phyloP scores from a whole-genome alignment of 1,140 invertebrate genomes.

The Mizuhopecten yessoensis region DNA sequence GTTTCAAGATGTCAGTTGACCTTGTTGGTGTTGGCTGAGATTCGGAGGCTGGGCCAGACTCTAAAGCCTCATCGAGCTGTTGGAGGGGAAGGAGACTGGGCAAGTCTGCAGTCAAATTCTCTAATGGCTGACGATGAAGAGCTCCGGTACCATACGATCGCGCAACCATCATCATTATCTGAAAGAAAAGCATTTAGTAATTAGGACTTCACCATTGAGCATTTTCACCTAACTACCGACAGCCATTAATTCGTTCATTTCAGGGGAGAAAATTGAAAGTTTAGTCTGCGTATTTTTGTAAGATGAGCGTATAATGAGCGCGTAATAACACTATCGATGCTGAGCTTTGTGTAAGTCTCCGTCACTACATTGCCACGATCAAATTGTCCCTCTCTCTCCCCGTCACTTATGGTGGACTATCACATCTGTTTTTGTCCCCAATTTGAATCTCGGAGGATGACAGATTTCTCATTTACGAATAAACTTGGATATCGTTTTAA shows the following conservation, averaged over 20 bases:
- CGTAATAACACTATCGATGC: not conserved
- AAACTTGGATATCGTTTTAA: conserved; percentile 2
- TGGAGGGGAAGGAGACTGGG: not conserved
- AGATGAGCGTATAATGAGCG: not conserved
- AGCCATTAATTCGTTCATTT: conserved; percentile 28
- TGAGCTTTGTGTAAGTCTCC: not conserved
- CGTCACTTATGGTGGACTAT: not conserved
- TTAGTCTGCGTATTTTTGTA: conserved; percentile 33
- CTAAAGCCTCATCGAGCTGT: not conserved
- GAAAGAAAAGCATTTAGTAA: conserved; percentile 21
- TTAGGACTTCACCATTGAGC: conserved; percentile 25
- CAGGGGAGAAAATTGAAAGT: conserved; percentile 34
- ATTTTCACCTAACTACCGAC: conserved; percentile 38
- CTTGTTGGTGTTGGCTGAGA: not conserved
- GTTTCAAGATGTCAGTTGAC: conserved; percentile 19
- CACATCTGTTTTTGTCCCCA: conserved; percentile 7
- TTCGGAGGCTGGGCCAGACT: not conserved
- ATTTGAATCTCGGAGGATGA: not conserved
- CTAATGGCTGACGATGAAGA: conserved; percentile 15
- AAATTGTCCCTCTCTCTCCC: not conserved
- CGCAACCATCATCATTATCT: conserved; percentile 26
- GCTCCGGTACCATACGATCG: not conserved
- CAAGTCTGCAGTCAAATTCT: not conserved
- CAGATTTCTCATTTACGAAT: not conserved
- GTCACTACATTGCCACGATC: not conserved